Base-by-base conservation (phyloP, 1,140 invertebrate genomes). In the Penaeus japonicus region DNA sequence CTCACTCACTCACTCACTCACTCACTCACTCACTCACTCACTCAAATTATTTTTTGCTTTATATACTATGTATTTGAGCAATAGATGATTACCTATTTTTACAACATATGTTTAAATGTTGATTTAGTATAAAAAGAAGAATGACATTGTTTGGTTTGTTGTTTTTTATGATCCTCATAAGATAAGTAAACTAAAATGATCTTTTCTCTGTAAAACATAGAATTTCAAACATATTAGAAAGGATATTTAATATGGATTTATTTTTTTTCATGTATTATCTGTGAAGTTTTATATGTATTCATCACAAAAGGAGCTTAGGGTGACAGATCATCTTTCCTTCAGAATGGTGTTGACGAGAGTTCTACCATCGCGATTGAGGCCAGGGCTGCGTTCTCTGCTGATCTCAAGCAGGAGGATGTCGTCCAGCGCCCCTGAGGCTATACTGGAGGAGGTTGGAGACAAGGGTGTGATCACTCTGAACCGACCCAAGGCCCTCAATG, bases 401-500 rank as follows among this genome's bases (percentile, higher is more conserved):
- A n/a, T 80, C 4, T 24, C 22, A 17, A 47, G 35, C 57, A 22
- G 77, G 12, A 84, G n/a, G n/a, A 83, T 88, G 81, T 15, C 57
- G 0, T 39, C 78, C 12, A 57, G 35, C 24, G 3, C 77, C 4
- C 62, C 87, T 32, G 93, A 94, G 85, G 93, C 94, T 10, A 86
- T 94, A 20, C 92, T 94, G 70, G 92, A 94, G 89, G 92, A 92
- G 32, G 91, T 91, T 53, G 92, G 93, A 79, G 92, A 93, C 27
- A 94, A 94, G 90, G 97, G 98, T 1, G 92, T 99, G 17, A 96
- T 99, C 22, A 96, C 96, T 20, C 92, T 99, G 30, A 99, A 99
- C 93, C 93, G 98, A 62, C 98, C 98, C 0, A 98, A 99, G 93
- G 96, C 96, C 7, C 92, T 99, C 0, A 99, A 99, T 93, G 95